A percentile compares a stretch with the other conserved stretches of the same genome.
Conservation (phyloP, 2,888 invertebrate species). For the Oasisia sp. region DNA sequence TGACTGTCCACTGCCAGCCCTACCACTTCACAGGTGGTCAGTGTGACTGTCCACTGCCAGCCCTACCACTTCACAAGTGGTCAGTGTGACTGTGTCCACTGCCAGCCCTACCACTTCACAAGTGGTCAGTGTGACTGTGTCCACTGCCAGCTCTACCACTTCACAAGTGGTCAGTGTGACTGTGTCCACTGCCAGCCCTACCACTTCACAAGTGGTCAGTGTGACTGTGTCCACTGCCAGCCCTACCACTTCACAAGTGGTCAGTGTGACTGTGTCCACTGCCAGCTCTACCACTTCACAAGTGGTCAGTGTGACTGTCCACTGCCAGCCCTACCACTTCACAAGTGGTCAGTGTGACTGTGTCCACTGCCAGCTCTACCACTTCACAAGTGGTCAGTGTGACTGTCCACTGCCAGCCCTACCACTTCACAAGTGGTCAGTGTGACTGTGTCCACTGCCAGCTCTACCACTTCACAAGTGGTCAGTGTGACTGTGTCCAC, state of each 20-base stretch:
- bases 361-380: neutral
- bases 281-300: neutral
- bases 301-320: too few relatives aligned
- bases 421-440: neutral
- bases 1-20: neutral
- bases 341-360: too few relatives aligned
- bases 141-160: neutral
- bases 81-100: too few relatives aligned
- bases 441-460: neutral
- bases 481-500: too few relatives aligned
- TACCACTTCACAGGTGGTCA: neutral
- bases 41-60: neutral
- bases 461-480: neutral
- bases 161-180: too few relatives aligned
- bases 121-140: too few relatives aligned
- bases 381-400: neutral
- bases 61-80: neutral
- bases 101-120: neutral
- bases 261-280: too few relatives aligned
- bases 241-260: neutral
- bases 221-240: neutral
- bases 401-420: neutral
- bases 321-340: neutral
- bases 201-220: neutral
- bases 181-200: neutral